Conservation (phyloP, 2,888 invertebrate species). For the Schrankia costaestrigalis region DNA sequence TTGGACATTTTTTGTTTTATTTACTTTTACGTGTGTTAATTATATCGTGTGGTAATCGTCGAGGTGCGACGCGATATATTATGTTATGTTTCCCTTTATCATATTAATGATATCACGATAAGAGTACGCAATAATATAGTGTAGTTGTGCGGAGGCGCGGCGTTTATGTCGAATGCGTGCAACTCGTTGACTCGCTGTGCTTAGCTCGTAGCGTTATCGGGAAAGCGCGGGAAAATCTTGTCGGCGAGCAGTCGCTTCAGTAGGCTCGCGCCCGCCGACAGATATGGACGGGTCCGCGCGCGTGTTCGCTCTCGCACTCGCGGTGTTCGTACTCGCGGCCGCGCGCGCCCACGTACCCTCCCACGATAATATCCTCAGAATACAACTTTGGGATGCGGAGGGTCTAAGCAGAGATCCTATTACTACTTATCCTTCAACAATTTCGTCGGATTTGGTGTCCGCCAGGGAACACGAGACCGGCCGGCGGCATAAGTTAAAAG, state of each 20-base stretch:
- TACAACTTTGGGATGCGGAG: slow-evolving; percentile 75
- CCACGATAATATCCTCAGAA: slow-evolving; percentile 72
- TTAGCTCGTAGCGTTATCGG: slow-evolving; percentile 62
- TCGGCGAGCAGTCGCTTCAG: slow-evolving; percentile 50
- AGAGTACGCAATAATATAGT: slow-evolving; percentile 27
- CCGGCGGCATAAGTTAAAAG: slow-evolving; percentile 56
- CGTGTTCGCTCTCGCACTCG: slow-evolving; percentile 55
- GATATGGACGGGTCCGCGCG: slow-evolving; percentile 65
- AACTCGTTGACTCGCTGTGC: slow-evolving; percentile 28
- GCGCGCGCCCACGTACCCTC: slow-evolving; percentile 68
- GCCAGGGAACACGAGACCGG: slow-evolving; percentile 29
- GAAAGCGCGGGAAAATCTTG: slow-evolving; percentile 75
- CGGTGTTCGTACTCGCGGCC: slow-evolving; percentile 60
- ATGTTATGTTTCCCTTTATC: slow-evolving; percentile 44
- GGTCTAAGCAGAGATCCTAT: slow-evolving; percentile 65
- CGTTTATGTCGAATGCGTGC: slow-evolving; percentile 57
- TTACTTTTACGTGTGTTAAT: slow-evolving; percentile 32
- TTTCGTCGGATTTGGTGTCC: slow-evolving; percentile 23
- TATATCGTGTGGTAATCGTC: slow-evolving; percentile 31
- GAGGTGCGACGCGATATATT: slow-evolving; percentile 30
- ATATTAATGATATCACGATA: slow-evolving; percentile 60
- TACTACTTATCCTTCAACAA: slow-evolving; percentile 38
- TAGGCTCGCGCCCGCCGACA: slow-evolving; percentile 69
- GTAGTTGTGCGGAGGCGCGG: slow-evolving; percentile 33
- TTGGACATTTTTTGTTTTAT: slow-evolving; percentile 53